Evolutionary conservation across 2,113 vertebrate genomes (phyloP).

Genomic region (Canis aureus): DNA sequence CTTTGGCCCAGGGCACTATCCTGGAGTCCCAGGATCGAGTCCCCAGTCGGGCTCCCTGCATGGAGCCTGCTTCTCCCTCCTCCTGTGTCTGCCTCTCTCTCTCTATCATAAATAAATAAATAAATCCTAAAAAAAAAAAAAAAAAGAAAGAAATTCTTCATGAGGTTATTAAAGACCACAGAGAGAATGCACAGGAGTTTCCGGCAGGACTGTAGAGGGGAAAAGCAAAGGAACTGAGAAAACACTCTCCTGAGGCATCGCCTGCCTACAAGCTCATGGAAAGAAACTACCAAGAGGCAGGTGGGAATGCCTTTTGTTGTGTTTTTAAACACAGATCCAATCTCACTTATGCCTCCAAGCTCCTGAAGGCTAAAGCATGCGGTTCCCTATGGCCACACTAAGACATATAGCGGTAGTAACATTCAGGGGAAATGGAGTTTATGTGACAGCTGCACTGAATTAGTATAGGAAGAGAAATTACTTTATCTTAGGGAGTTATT

Average conservation of each 20-base stretch:
- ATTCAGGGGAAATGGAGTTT: background rate
- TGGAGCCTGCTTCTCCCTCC: too few species aligned
- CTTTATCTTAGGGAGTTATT: background rate
- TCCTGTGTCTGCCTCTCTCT: too few species aligned
- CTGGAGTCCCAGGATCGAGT: too few species aligned
- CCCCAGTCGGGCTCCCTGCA: too few species aligned
- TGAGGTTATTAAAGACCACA: background rate
- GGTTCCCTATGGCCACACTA: background rate
- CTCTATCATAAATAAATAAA: background rate
- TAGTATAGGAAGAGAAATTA: background rate
- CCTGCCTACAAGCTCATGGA: background rate
- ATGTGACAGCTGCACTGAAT: background rate
- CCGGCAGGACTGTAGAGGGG: fast-evolving
- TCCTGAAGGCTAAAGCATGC: background rate
- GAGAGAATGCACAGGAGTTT: background rate
- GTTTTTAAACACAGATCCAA: constrained; percentile 1
- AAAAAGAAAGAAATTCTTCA: background rate
- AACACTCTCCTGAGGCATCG: background rate
- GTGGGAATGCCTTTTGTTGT: background rate
- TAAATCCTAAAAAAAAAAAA: background rate
- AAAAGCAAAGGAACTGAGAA: background rate
- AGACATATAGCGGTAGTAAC: background rate
- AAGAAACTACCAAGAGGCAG: background rate
- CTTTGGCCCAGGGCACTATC: too few species aligned
- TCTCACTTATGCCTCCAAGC: background rate